Percentiles rank a stretch among this genome's conserved stretches.
These are phyloP conservation scores for Lasioglossum villosulum DNA, from an alignment of 2,888 invertebrate genomes.

Conservation along the genomic window DNA sequence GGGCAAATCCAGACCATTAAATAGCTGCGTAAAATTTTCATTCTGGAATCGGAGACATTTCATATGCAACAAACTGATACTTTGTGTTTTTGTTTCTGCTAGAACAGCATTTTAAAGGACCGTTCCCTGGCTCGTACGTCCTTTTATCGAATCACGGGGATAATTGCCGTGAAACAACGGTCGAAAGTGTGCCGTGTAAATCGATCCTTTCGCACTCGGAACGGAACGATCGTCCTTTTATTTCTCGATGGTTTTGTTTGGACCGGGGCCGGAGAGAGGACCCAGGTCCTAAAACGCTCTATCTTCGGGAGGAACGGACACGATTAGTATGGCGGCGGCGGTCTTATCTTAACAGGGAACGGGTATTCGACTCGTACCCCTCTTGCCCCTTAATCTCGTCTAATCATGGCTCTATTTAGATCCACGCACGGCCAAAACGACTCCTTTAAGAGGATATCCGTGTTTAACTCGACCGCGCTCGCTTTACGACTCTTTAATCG, in stretches of 20 bases:
- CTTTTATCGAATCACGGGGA: constrained; percentile 36
- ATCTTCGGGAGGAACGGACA: constrained; percentile 71
- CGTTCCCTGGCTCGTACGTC: neutral
- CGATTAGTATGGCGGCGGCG: constrained; percentile 78
- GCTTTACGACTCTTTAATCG: constrained; percentile 82
- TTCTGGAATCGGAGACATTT: neutral
- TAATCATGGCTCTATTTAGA: constrained; percentile 84
- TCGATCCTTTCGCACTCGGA: constrained; percentile 49
- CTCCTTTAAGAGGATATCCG: constrained; percentile 84
- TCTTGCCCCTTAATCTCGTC: constrained; percentile 68
- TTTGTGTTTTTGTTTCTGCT: neutral
- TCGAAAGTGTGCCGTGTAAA: constrained; percentile 49
- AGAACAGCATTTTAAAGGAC: neutral
- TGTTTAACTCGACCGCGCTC: constrained; percentile 80
- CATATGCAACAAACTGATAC: neutral
- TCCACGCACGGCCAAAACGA: constrained; percentile 70
- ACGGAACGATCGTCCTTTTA: constrained; percentile 7
- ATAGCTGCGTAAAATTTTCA: neutral
- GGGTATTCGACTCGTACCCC: constrained; percentile 66
- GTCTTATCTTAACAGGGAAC: constrained; percentile 78
- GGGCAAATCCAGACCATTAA: no score
- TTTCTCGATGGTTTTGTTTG: constrained; percentile 26
- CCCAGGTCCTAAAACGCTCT: constrained; percentile 65
- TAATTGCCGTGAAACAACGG: constrained; percentile 43
- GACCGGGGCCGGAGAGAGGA: constrained; percentile 19